Conservation (phyloP, 2,888 invertebrate species). For the Lacanobia wlatinum region DNA sequence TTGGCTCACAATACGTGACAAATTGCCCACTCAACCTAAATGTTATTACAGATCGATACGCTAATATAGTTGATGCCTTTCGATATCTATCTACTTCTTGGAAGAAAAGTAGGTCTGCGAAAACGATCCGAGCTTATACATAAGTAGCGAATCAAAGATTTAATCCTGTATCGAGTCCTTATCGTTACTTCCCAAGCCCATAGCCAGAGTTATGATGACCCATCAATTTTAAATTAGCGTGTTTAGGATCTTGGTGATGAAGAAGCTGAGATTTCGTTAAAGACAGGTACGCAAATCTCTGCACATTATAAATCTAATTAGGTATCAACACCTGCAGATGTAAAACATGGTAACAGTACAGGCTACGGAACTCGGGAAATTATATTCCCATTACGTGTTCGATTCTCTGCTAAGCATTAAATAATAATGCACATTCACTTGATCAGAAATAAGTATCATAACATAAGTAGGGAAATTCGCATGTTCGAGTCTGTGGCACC, state of each 20-base stretch:
- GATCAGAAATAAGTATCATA: neutral
- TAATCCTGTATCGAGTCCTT: no score
- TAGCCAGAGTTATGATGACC: neutral
- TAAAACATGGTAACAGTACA: constrained; percentile 19
- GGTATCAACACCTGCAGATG: constrained; percentile 27
- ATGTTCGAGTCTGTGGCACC: neutral
- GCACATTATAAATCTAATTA: constrained; percentile 9
- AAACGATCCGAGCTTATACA: neutral
- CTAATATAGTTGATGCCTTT: neutral
- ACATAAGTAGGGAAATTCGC: neutral
- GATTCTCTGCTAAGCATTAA: constrained; percentile 34
- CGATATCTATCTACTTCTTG: neutral
- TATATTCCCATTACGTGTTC: constrained; percentile 46
- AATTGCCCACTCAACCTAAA: constrained; percentile 43
- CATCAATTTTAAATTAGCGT: neutral
- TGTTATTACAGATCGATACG: constrained; percentile 25
- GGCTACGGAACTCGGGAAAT: constrained; percentile 30
- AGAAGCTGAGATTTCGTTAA: neutral
- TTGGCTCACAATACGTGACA: constrained; percentile 53
- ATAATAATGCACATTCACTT: constrained; percentile 19
- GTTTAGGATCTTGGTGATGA: neutral
- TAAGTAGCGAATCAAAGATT: no score
- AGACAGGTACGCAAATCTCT: neutral
- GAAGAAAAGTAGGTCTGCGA: constrained; percentile 3
- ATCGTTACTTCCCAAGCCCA: neutral